phyloP scores from a whole-genome alignment of 2,113 vertebrate species.

The Rhea pennata region DNA sequence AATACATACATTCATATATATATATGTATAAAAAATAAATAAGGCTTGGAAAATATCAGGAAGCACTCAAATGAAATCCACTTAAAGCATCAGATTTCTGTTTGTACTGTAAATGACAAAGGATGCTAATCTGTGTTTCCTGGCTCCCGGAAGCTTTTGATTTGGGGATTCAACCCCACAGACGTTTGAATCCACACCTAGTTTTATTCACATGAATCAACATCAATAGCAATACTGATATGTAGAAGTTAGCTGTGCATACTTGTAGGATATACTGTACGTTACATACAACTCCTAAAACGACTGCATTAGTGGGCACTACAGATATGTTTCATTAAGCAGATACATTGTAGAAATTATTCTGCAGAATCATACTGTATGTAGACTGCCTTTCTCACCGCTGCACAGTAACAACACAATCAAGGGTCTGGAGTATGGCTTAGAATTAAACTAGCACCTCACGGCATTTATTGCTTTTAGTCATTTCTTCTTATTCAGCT shows the following conservation, averaged over 20 bases:
- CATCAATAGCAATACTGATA: background rate
- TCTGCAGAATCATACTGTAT: background rate
- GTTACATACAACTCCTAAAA: background rate
- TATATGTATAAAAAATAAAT: background rate
- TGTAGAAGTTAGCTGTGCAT: background rate
- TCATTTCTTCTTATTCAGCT: background rate
- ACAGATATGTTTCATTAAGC: background rate
- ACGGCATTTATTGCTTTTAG: background rate
- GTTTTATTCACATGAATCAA: background rate
- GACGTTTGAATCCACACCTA: background rate
- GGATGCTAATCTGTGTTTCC: background rate
- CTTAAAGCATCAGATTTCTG: background rate
- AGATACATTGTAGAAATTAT: background rate
- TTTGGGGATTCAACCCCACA: background rate
- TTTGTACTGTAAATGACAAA: background rate
- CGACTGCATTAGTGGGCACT: background rate
- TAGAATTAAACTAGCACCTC: background rate
- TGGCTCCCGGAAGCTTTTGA: background rate
- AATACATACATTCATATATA: background rate
- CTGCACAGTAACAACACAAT: background rate
- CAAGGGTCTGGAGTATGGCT: background rate
- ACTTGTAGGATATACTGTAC: background rate
- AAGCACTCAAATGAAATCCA: background rate
- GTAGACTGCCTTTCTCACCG: background rate
- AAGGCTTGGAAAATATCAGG: background rate